Base-by-base conservation (phyloP, 2,113 vertebrate species). In the Myodes glareolus region DNA sequence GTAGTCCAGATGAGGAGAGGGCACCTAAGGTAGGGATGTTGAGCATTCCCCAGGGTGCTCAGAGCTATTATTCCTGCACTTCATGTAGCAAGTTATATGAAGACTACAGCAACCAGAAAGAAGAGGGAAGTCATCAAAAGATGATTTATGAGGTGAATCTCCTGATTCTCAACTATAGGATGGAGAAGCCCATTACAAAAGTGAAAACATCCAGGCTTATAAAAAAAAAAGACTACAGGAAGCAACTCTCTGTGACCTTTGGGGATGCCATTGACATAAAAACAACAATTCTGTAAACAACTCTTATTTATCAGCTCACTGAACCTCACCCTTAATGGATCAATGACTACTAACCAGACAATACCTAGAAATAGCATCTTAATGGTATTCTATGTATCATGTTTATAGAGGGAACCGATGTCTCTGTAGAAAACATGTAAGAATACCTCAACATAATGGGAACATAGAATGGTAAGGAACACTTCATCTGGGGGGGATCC, bases 281-380 rank as follows among this genome's bases (percentile, higher is more conserved):
- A n/a, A 90, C 77, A n/a, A 81, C 5, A 27, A 94, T 29, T 39
- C 67, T 21, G 9, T 13, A 3, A 31, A 17, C 25, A 89, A 78
- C 3, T 55, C 36, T 55, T 96, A 90, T 55, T 96, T 90, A 70
- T 92, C 73, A 95, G 92, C 29, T 92, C 93, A 29, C 63, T 96
- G n/a, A 42, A 47, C 16, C 63, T 97, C 82, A 96, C 75, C 39
- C 52, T 19, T 75, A 68, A 50, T 47, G 19, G 72, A 5, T 21
- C 1, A 10, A 5, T 29, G 19, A 42, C 23, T 73, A n/a, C 87
- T 21, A 13, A 31, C 2, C 29, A 90, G 4, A 45, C 4, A 6
- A 23, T 90, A 63, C 97, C 94, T 68, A 73, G 50, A 85, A 96
- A 63, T 4, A 91, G 96, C 63, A 77, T 97, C 55, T 75, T 97